phyloP scores from a whole-genome alignment of 2,797 vertebrate genomes.

The Arrhamphus sclerolepis region DNA sequence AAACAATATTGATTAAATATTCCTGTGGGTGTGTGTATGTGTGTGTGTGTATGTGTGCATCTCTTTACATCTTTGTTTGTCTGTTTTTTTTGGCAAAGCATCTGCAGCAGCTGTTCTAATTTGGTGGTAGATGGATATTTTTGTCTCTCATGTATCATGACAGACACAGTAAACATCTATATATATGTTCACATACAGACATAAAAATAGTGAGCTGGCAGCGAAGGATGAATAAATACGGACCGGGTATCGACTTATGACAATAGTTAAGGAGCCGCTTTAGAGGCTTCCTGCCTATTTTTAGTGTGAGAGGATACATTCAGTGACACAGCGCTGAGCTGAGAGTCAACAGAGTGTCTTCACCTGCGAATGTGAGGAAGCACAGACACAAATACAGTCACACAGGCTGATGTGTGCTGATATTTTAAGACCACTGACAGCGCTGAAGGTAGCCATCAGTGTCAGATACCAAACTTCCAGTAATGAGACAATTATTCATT shows the following conservation, averaged over 20 bases:
- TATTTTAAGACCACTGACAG: constrained; percentile 2
- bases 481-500: not conserved
- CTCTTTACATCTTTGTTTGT: constrained; percentile 33
- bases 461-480: not conserved
- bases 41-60: constrained; percentile 6
- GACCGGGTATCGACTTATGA: too few species aligned
- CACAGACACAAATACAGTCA: not conserved
- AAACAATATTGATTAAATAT: constrained; percentile 74
- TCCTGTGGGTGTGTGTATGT: constrained; percentile 24
- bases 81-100: constrained; percentile 12
- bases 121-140: constrained; percentile 11
- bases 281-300: constrained; percentile 51
- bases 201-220: too few species aligned
- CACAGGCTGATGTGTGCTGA: constrained; percentile 2
- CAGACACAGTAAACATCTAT: constrained; percentile 16
- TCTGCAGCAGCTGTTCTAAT: constrained; percentile 35
- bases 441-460: not conserved
- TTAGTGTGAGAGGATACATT: constrained; percentile 47
- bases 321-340: constrained; percentile 38
- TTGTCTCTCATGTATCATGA: constrained; percentile 18
- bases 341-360: constrained; percentile 52
- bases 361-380: constrained; percentile 19
- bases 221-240: too few species aligned
- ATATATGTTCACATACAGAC: constrained; percentile 28
- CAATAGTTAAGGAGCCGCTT: constrained; percentile 26